Evolutionary conservation across 2,888 invertebrate genomes (phyloP).

Genomic region (Abscondita cerata): DNA sequence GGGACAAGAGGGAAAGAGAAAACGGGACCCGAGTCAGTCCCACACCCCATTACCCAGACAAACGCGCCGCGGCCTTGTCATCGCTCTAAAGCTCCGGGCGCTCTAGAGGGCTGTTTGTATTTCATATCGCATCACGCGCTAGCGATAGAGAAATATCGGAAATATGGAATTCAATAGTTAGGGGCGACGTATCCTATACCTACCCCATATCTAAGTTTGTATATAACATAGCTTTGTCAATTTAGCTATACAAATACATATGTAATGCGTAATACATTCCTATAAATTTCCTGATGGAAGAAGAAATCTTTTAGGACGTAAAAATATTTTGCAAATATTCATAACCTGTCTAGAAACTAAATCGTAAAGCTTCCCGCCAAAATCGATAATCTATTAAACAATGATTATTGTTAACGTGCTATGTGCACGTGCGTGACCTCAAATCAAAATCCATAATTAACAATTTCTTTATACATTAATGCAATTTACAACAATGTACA

Average conservation of each 20-base stretch:
- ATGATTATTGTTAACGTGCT: too few relatives aligned
- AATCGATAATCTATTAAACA: too few relatives aligned
- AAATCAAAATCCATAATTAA: too few relatives aligned
- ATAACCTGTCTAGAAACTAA: too few relatives aligned
- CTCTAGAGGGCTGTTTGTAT: conserved; percentile 40
- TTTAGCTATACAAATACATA: conserved; percentile 17
- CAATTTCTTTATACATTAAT: too few relatives aligned
- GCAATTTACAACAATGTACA: too few relatives aligned
- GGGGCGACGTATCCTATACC: conserved; percentile 25
- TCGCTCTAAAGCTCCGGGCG: conserved; percentile 43
- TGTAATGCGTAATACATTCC: conserved; percentile 12
- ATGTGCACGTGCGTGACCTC: too few relatives aligned
- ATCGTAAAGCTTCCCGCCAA: too few relatives aligned
- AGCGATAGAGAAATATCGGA: conserved; percentile 36
- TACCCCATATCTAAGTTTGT: conserved; percentile 16
- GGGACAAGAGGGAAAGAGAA: conserved; percentile 30
- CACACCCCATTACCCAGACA: conserved; percentile 49
- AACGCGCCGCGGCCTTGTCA: conserved; percentile 50
- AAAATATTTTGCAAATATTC: too few relatives aligned
- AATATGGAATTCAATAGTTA: conserved; percentile 31
- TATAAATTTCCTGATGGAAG: background rate
- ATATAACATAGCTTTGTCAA: conserved; percentile 18
- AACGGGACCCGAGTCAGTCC: conserved; percentile 37
- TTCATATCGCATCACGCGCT: conserved; percentile 36
- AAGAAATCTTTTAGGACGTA: too few relatives aligned